Base-by-base conservation (phyloP, 64 coral and sea anemone genomes). In the Actinia tenebrosa region DNA sequence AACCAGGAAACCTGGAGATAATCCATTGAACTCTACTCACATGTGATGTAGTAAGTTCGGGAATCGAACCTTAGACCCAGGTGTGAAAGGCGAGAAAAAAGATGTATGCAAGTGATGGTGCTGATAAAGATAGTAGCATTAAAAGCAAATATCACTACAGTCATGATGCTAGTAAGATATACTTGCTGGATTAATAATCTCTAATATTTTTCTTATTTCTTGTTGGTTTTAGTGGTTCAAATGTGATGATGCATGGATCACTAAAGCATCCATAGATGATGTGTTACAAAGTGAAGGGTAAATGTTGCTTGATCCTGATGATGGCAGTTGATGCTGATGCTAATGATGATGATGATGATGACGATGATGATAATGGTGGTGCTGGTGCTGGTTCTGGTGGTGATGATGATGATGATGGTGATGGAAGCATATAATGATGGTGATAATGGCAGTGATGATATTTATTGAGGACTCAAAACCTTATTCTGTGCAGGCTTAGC, bases 191-290 rank as follows among this genome's bases (percentile, higher is more conserved):
- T 58, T 8, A 82, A 19, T 47, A 44, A 22, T 62, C 63, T 3
- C 17, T 60, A 10, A 16, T 88, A 64, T 27, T 15, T 15, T 97
- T 85, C 27, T 77, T 37, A n/a, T 37, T 37, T 78, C 47, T 50
- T 50, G 47, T 50, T 50, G 47, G 7, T 14, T 19, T 90, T 54
- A 98, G 96, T 98, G 96, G 96, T 98, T 84, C 72, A 98, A 98
- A 77, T 98, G 96, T 45, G 96, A 98, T 55, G 96, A 98, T 84
- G 96, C 96, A 17, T 98, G 96, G 96, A 98, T 98, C 30, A 98
- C 96, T 4, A 98, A 98, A 84, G 96, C 96, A 37, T 89, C 92
- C 0, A 30, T 98, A 54, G 90, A 98, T 64, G 96, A 98, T 10
- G 96, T 98, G 10, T 52, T 98, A 80, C 93, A 94, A 64, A 98